Evolutionary conservation across 2,797 vertebrate genomes (phyloP), one percentile per base, ranked within the genome.

Genomic region (Lophius americanus): DNA sequence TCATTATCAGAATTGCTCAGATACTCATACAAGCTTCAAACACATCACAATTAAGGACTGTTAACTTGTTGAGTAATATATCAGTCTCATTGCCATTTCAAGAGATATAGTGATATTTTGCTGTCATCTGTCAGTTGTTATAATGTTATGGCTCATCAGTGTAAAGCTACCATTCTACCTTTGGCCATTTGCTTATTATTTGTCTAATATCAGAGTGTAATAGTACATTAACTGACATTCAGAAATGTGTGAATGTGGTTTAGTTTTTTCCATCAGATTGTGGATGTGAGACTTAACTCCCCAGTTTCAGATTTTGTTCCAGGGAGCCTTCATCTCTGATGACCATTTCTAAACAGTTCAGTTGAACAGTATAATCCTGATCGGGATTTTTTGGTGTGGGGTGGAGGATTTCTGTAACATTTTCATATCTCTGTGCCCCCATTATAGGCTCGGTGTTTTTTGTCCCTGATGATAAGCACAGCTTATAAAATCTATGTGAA

Each of bases 401-500:
- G 51, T 59, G 75, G 58, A 65, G 13, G 51, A 75, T 82, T 79
- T 73, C 69, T 70, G 73, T 65, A 41, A 64, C 60, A 50, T 84
- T 83, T 82, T 75, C 73, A 78, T 83, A 71, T 86, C 72, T 80
- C 7, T 56, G 46, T 67, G 62, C 51, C 55, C 23, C 51, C 69
- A 66, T 83, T 78, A 78, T 68, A 75, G 79, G 60, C 70, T 76
- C 58, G 55, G 12, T 14, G 82, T 68, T 83, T 70, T 81, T 64
- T 74, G 52, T 66, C 47, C 82, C 43, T 70, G 79, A 68, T 77
- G 81, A 86, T 88, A 87, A 87, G 82, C 65, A 60, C 58, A 71
- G 79, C 60, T 84, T 72, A 69, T 51, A 50, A 81, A 82, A 87
- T 89, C 81, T 79, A 56, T 78, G 80, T 66, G 68, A 78, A 70